phyloP scores from a whole-genome alignment of 2,113 vertebrate species.

The Daubentonia madagascariensis region DNA sequence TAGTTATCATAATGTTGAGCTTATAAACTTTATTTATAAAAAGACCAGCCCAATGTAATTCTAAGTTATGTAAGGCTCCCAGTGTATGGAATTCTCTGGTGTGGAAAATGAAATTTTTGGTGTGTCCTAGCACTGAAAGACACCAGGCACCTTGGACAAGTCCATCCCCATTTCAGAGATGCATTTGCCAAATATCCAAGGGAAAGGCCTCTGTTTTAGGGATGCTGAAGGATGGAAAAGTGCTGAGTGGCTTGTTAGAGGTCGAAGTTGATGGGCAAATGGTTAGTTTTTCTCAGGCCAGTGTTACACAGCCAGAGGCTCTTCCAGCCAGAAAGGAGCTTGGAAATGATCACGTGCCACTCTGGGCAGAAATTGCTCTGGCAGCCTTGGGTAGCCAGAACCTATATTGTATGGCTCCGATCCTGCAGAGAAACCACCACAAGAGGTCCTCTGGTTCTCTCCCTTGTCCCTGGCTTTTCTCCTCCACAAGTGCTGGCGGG shows the following conservation, averaged over 20 bases:
- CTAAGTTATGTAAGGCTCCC: background rate
- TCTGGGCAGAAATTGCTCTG: background rate
- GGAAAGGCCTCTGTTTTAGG: background rate
- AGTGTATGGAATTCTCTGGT: background rate
- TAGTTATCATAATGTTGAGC: background rate
- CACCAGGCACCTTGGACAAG: background rate
- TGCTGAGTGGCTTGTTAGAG: background rate
- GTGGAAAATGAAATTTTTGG: background rate
- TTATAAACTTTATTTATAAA: background rate
- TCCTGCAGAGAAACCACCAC: background rate
- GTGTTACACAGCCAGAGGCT: background rate
- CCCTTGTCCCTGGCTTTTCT: background rate
- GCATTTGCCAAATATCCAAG: background rate
- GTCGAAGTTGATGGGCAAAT: background rate
- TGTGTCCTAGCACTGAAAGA: background rate
- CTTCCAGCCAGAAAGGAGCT: background rate
- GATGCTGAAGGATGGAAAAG: background rate
- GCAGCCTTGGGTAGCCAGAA: background rate
- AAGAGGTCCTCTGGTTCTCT: background rate
- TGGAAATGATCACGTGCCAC: background rate
- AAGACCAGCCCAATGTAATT: background rate
- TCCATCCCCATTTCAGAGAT: background rate
- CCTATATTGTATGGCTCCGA: accelerated
- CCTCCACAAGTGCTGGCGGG: background rate
- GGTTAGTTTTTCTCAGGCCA: background rate